phyloP scores from a whole-genome alignment of 2,797 vertebrate genomes.

The Anisognathus igniventris region DNA sequence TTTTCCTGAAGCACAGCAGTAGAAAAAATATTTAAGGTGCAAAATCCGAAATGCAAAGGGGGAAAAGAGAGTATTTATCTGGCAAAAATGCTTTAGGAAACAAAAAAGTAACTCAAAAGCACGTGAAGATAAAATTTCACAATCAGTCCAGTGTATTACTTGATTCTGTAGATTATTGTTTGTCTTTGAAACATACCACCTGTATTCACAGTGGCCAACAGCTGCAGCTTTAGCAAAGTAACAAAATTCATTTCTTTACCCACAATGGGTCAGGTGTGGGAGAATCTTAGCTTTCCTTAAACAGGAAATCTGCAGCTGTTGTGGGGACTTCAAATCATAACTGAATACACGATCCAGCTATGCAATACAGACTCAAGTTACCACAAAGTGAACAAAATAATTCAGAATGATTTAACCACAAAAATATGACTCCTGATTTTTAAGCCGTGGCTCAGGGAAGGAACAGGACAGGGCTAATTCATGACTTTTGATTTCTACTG shows the following conservation, averaged over 20 bases:
- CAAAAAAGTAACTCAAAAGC: not conserved
- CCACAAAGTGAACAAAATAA: not conserved
- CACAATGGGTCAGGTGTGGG: not conserved
- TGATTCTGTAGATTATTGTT: not conserved
- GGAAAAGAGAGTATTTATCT: not conserved
- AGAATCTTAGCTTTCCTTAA: not conserved
- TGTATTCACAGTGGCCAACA: not conserved
- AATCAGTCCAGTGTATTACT: not conserved
- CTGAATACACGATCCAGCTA: not conserved
- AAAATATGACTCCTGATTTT: not conserved
- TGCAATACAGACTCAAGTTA: not conserved
- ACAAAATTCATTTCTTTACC: not conserved
- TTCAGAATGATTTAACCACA: not conserved
- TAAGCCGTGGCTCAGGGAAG: not conserved
- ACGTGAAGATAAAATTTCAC: not conserved
- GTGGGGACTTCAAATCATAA: not conserved
- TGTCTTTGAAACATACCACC: not conserved
- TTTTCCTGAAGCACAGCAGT: not conserved
- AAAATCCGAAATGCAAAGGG: not conserved
- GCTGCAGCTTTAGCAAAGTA: not conserved
- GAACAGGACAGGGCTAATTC: not conserved
- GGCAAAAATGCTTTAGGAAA: not conserved
- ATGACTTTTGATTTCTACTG: not conserved
- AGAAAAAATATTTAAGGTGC: not conserved
- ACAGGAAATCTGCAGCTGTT: not conserved